Conservation (phyloP, 2,113 vertebrate genomes). For the Poeciliopsis prolifica region DNA sequence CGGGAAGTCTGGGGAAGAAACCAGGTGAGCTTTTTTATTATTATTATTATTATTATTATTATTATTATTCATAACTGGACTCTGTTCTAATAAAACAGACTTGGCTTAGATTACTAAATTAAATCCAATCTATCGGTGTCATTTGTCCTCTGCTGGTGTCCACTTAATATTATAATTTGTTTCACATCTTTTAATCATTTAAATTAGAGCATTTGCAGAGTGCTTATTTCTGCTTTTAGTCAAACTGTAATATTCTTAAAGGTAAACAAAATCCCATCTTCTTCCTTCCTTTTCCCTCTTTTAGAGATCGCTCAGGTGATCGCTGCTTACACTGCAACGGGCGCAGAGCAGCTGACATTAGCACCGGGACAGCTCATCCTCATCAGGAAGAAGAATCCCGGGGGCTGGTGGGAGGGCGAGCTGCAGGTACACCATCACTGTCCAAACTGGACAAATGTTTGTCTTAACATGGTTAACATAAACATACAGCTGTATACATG, state of each 20-base stretch:
- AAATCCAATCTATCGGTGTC: neutral
- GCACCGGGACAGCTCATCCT: conserved; percentile 96
- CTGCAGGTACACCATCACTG: conserved; percentile 84
- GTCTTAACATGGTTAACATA: neutral
- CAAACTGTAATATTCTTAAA: neutral
- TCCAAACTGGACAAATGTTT: neutral
- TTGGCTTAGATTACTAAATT: neutral
- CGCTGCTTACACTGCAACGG: conserved; percentile 93
- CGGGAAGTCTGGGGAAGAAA: conserved; percentile 96
- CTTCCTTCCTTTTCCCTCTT: neutral
- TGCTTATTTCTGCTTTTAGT: neutral
- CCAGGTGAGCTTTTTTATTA: conserved; percentile 84
- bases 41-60: no score
- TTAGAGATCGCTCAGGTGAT: conserved; percentile 98
- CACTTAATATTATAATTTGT: neutral
- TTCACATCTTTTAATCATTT: neutral
- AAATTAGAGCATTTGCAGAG: neutral
- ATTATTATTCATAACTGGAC: neutral
- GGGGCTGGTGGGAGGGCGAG: conserved; percentile 99
- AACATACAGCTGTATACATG: no score
- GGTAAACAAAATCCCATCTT: neutral
- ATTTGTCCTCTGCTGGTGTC: neutral
- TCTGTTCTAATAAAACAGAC: fast-evolving
- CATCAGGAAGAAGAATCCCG: conserved; percentile 97
- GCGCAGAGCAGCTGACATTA: conserved; percentile 94